Conservation (phyloP, 2,888 invertebrate genomes). For the Linyphia triangularis region DNA sequence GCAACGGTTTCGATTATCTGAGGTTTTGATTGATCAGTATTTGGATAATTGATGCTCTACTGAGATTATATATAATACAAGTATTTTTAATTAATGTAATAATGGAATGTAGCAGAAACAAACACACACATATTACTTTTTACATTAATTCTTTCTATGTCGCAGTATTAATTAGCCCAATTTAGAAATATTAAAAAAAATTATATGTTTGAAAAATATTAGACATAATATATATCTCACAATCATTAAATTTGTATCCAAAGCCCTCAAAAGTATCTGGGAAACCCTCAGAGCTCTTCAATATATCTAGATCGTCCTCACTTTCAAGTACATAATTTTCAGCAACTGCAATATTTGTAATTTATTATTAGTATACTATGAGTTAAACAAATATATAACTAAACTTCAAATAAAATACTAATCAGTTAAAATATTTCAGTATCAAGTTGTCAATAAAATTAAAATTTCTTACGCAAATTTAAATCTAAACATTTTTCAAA, state of each 20-base stretch:
- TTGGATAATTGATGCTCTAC: too few relatives aligned
- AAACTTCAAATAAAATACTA: not conserved
- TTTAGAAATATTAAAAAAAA: not conserved
- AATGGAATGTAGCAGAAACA: too few relatives aligned
- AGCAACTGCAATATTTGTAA: conserved; percentile 3
- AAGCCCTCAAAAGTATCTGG: conserved; percentile 76
- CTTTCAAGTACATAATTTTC: conserved; percentile 9
- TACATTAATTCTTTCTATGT: too few relatives aligned
- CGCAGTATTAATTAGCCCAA: too few relatives aligned
- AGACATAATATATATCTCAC: conserved; percentile 36
- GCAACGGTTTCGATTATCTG: too few relatives aligned
- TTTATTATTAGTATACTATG: not conserved
- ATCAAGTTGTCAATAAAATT: too few relatives aligned
- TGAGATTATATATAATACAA: too few relatives aligned
- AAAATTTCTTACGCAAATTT: too few relatives aligned
- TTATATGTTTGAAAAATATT: not conserved
- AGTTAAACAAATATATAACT: not conserved
- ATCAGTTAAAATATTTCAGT: not conserved
- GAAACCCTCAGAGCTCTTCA: conserved; percentile 56
- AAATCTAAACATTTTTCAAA: too few relatives aligned
- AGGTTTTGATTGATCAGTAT: too few relatives aligned
- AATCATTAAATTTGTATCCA: conserved; percentile 76
- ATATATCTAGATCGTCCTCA: not conserved
- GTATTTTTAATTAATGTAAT: too few relatives aligned
- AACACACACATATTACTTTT: too few relatives aligned